Conservation (phyloP, 2,113 vertebrate genomes). For the Baryphthengus martii region DNA sequence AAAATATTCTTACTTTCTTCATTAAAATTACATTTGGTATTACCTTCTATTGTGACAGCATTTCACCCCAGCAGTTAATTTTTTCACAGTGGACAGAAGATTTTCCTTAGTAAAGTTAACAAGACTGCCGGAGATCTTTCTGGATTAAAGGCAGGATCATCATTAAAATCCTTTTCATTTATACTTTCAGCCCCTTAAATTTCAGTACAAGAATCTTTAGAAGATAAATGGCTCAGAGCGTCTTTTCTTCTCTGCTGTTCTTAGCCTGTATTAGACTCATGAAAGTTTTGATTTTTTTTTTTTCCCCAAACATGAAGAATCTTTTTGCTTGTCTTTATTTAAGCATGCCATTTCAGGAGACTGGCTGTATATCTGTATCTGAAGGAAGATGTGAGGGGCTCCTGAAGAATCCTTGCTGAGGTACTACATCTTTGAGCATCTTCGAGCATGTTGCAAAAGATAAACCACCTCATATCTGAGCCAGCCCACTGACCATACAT, state of each 20-base stretch:
- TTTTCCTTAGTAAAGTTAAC: conserved; percentile 3
- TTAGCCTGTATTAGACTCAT: background rate
- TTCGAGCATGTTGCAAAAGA: background rate
- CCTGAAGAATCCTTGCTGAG: background rate
- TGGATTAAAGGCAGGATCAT: conserved; percentile 33
- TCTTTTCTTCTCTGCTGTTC: conserved; percentile 14
- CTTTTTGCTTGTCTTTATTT: background rate
- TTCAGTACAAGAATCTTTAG: conserved; percentile 28
- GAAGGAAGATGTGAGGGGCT: background rate
- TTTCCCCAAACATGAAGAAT: background rate
- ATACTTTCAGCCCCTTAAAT: conserved; percentile 38
- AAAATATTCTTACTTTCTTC: background rate
- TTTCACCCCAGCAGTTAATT: background rate
- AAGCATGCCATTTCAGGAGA: background rate
- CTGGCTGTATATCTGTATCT: background rate
- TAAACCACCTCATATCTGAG: background rate
- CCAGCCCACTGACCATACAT: background rate
- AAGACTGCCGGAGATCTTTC: background rate
- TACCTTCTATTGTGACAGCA: background rate
- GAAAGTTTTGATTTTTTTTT: background rate
- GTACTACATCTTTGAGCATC: background rate
- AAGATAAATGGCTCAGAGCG: conserved; percentile 27
- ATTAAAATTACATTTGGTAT: background rate
- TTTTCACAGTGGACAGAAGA: background rate
- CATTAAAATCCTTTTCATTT: conserved; percentile 44